phyloP scores from a whole-genome alignment of 2,113 vertebrate genomes.

The Nettapus auritus region DNA sequence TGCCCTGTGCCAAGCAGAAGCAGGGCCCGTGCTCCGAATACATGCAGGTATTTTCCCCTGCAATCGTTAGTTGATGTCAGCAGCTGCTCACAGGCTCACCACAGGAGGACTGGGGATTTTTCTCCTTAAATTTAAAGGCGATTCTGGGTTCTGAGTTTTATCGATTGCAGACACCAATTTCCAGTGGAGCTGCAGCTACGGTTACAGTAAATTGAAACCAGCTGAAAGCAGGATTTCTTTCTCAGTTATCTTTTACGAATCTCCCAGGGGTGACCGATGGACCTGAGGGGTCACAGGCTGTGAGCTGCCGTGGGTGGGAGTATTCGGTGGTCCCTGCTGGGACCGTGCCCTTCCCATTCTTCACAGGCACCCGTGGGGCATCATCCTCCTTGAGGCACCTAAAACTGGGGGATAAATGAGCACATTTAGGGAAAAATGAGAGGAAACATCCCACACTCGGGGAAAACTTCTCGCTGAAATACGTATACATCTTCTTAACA shows the following conservation, averaged over 20 bases:
- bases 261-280: rapidly evolving
- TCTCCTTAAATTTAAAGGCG: neutral
- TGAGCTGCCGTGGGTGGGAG: neutral
- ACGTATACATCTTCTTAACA: neutral
- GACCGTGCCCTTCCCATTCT: rapidly evolving
- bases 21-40: neutral
- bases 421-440: neutral
- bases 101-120: neutral
- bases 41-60: neutral
- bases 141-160: neutral
- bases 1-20: neutral
- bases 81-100: neutral
- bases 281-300: neutral
- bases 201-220: neutral
- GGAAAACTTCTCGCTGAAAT: neutral
- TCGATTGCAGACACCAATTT: neutral
- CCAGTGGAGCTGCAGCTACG: neutral
- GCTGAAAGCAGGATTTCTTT: neutral
- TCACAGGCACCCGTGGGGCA: neutral
- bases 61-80: neutral
- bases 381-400: neutral
- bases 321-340: neutral
- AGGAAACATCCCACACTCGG: neutral
- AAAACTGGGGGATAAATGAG: neutral
- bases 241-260: neutral